Base-by-base conservation (phyloP, 2,888 invertebrate genomes). In the Melieria picta region DNA sequence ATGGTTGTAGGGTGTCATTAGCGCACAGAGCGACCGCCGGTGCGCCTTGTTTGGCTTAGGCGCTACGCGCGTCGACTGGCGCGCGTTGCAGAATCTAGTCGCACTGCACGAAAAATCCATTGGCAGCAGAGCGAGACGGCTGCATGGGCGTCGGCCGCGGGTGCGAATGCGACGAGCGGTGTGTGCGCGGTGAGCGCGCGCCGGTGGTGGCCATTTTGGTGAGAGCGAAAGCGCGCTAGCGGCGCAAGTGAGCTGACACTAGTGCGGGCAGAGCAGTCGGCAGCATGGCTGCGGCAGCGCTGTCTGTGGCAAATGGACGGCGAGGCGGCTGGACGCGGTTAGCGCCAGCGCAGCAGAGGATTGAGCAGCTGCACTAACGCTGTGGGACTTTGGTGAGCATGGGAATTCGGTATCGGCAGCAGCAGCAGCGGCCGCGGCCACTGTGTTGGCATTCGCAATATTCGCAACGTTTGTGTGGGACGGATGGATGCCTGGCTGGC, bases 151-250 rank as follows among this genome's bases (percentile, higher is more conserved):
- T 3, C 4, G 7, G 30, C 9, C 0, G 7, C 5, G 3, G 16
- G 56, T 43, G 74, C 72, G 77, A 50, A 61, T 46, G 69, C 46
- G 57, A 62, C 10, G 45, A 11, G 43, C 4, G 7, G 13, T 46
- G 45, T 77, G 78, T 55, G 74, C 64, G 74, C 58, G 58, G 71
- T 43, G 64, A 43, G 62, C 48, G 56, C 63, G 71, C 16, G 60
- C 47, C 50, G 63, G 30, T 11, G 70, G 77, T 77, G 80, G 80
- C 84, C 82, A 84, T 84, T 81, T 84, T 84, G 81, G 81, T 81
- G 79, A 76, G 79, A 84, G 80, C 77, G 82, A 81, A 79, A 65
- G 69, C 76, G 77, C 77, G 67, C 73, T 72, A 77, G 7, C n/a
- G 6, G n/a, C 58, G 30, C 47, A 56, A 52, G 1, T 5, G 7